Conservation (phyloP, 1,140 invertebrate genomes). For the Eriocheir sinensis region DNA sequence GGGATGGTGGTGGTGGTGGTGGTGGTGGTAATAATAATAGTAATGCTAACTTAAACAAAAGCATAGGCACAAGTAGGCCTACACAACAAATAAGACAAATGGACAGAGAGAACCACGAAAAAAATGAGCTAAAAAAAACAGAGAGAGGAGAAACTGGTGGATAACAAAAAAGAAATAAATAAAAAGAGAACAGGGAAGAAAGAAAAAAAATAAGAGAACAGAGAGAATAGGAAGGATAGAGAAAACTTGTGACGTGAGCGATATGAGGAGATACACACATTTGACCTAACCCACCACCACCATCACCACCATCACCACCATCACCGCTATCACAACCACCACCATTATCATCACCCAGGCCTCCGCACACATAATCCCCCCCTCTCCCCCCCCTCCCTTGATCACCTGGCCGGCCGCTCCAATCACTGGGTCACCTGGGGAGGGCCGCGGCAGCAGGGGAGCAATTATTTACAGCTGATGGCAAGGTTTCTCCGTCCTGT, state of each 20-base stretch:
- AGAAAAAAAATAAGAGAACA: neutral
- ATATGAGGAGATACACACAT: no score
- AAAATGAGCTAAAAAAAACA: neutral
- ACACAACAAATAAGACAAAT: neutral
- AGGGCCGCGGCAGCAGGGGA: neutral
- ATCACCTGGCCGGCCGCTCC: neutral
- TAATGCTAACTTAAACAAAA: no score
- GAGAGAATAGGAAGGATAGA: neutral
- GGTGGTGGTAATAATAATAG: neutral
- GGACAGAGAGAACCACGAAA: neutral
- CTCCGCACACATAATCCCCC: neutral
- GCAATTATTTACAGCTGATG: slow-evolving; percentile 16
- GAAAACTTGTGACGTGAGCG: neutral
- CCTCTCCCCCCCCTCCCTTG: neutral
- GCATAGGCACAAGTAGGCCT: neutral
- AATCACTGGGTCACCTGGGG: slow-evolving; percentile 20
- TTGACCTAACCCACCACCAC: no score
- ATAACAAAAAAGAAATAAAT: neutral
- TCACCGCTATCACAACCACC: neutral
- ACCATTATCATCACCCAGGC: neutral
- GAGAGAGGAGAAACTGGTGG: neutral
- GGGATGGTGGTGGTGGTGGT: no score
- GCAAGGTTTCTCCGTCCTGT: neutral
- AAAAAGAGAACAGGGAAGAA: neutral
- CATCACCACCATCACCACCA: no score